These are phyloP conservation scores for Cephonodes hylas DNA, from an alignment of 2,888 invertebrate species.

Conservation along the genomic window DNA sequence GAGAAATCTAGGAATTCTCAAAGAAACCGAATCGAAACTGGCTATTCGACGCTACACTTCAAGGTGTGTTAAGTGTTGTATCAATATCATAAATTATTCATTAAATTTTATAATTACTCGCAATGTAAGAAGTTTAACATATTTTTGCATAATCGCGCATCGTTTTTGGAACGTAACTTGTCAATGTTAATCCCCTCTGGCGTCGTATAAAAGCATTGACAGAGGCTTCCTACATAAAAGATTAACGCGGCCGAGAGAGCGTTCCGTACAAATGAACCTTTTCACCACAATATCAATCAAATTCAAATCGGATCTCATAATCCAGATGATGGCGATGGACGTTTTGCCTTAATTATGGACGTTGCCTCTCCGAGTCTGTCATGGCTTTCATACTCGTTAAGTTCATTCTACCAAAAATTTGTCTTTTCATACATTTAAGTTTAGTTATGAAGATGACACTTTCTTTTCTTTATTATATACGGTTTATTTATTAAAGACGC, in stretches of 20 bases:
- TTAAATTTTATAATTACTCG: background rate
- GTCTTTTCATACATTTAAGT: too few species aligned
- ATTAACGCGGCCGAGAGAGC: slow-evolving; percentile 27
- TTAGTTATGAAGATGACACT: too few species aligned
- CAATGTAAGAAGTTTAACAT: background rate
- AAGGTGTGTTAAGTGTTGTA: background rate
- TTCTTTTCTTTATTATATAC: too few species aligned
- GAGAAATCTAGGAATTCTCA: background rate
- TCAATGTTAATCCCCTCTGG: slow-evolving; percentile 53
- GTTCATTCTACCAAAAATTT: background rate
- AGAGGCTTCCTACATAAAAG: slow-evolving; percentile 34
- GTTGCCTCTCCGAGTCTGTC: slow-evolving; percentile 40
- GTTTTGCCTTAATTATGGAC: slow-evolving; percentile 64
- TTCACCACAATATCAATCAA: slow-evolving; percentile 69
- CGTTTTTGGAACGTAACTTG: slow-evolving; percentile 44
- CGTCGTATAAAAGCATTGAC: slow-evolving; percentile 38
- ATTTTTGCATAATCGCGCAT: slow-evolving; percentile 22
- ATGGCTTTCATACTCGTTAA: slow-evolving; percentile 9
- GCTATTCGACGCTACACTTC: background rate
- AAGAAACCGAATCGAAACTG: background rate
- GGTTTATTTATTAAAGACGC: too few species aligned
- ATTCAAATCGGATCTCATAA: slow-evolving; percentile 66
- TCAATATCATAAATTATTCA: background rate
- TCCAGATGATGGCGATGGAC: slow-evolving; percentile 49
- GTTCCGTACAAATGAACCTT: slow-evolving; percentile 37